These are phyloP conservation scores for Clarias fuscus DNA, from an alignment of 2,797 vertebrate genomes.

Conservation along the genomic window DNA sequence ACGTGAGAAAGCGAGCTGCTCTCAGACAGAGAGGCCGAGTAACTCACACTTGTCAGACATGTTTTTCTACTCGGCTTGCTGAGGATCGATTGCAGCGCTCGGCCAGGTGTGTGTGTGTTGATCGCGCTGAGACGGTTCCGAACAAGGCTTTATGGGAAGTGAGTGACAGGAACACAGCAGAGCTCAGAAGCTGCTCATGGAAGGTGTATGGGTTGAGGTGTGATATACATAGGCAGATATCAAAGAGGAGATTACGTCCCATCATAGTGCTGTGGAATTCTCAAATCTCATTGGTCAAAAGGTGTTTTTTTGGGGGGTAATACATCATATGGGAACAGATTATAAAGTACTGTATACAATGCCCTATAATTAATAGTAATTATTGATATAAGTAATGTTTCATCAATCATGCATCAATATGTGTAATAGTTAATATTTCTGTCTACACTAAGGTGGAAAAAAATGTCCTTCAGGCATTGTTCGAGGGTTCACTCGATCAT, in stretches of 20 bases:
- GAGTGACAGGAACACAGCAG: slow-evolving; percentile 40
- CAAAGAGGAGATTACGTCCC: not conserved
- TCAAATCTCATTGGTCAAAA: not conserved
- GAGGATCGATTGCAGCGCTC: slow-evolving; percentile 60
- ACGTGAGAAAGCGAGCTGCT: slow-evolving; percentile 36
- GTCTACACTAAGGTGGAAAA: not conserved
- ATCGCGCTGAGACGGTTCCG: slow-evolving; percentile 51
- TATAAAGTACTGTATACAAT: no score
- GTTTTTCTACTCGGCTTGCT: slow-evolving; percentile 62
- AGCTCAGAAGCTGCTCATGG: slow-evolving; percentile 33
- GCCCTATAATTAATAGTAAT: no score
- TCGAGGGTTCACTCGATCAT: not conserved
- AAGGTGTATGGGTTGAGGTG: not conserved
- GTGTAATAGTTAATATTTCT: not conserved
- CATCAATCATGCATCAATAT: not conserved
- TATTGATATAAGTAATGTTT: not conserved
- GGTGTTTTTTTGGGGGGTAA: no score
- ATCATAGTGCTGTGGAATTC: not conserved
- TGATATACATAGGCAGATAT: not conserved
- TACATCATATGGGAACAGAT: no score
- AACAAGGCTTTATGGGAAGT: slow-evolving; percentile 54
- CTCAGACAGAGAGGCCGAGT: slow-evolving; percentile 34
- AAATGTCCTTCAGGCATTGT: not conserved
- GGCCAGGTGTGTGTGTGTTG: slow-evolving; percentile 57
- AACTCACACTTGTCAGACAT: slow-evolving; percentile 62